Conservation (phyloP, 2,797 vertebrate genomes). For the Protosalanx chinensis region DNA sequence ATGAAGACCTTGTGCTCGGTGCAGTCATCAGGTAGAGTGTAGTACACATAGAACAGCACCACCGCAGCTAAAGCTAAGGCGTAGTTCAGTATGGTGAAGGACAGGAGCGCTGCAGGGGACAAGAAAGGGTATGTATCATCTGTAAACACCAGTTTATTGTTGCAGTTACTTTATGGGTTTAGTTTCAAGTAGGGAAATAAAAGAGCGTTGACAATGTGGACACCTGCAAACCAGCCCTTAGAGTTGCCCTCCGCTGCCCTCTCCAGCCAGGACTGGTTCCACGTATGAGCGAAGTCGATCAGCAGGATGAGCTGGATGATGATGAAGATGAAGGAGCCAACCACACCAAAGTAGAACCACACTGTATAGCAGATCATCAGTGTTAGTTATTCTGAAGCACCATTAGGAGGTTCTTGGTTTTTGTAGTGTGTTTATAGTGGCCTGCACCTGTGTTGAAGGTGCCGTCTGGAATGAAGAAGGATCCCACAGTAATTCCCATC, state of each 20-base stretch:
- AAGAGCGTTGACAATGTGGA: constrained; percentile 11
- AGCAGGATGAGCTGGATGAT: constrained; percentile 89
- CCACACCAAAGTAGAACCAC: constrained; percentile 88
- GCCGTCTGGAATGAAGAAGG: constrained; percentile 90
- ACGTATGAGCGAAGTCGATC: constrained; percentile 86
- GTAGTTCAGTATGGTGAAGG: constrained; percentile 76
- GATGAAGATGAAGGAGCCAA: constrained; percentile 89
- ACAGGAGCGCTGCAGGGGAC: constrained; percentile 76
- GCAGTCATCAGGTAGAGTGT: constrained; percentile 78
- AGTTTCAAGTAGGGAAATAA: too few relatives aligned
- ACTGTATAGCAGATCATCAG: constrained; percentile 53
- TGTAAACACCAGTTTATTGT: neutral
- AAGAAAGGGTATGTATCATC: too few relatives aligned
- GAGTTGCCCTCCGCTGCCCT: constrained; percentile 72
- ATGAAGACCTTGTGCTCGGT: constrained; percentile 84
- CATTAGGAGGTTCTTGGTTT: neutral
- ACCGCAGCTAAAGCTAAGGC: constrained; percentile 63
- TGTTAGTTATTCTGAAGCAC: neutral
- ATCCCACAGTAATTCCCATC: constrained; percentile 85
- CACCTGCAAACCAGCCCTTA: constrained; percentile 88
- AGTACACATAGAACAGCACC: constrained; percentile 81
- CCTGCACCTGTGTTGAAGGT: constrained; percentile 78
- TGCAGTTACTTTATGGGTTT: neutral
- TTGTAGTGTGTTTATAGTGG: neutral
- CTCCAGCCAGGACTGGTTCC: constrained; percentile 86